These are phyloP conservation scores for Coregonus clupeaformis DNA, from an alignment of 2,113 vertebrate genomes.

Conservation along the genomic window DNA sequence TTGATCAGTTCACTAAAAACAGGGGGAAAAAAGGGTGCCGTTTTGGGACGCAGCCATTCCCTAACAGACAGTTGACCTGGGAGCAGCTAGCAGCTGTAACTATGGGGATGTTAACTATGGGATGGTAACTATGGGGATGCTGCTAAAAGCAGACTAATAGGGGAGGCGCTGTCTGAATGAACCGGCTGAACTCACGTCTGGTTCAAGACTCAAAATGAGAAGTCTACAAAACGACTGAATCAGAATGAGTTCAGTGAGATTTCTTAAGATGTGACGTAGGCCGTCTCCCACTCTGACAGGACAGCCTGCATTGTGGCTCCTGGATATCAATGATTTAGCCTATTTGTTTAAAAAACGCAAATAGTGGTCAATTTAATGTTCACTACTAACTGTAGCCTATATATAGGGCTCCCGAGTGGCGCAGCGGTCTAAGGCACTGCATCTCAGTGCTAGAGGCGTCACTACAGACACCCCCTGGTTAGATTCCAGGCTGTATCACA, in stretches of 20 bases:
- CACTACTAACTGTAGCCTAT: too few species aligned
- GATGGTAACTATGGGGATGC: conserved; percentile 61
- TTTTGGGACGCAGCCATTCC: conserved; percentile 23
- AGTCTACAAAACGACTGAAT: neutral
- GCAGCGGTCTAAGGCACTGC: too few species aligned
- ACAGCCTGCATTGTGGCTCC: too few species aligned
- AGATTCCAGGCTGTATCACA: too few species aligned
- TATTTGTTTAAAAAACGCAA: too few species aligned
- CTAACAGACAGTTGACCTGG: conserved; percentile 29
- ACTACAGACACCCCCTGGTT: too few species aligned
- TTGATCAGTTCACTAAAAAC: too few species aligned
- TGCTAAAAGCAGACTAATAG: conserved; percentile 54
- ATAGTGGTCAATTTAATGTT: too few species aligned
- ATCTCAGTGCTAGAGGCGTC: too few species aligned
- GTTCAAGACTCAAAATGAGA: neutral
- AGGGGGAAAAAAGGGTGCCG: conserved; percentile 5
- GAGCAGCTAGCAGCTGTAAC: neutral
- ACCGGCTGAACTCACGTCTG: conserved; percentile 43
- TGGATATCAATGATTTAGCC: too few species aligned
- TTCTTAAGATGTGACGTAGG: neutral
- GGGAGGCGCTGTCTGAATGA: conserved; percentile 45
- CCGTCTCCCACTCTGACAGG: too few species aligned
- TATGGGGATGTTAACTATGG: conserved; percentile 7
- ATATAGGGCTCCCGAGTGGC: too few species aligned
- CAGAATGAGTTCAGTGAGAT: neutral